phyloP scores from a whole-genome alignment of 2,888 invertebrate genomes.

The Aleiodes testaceus region DNA sequence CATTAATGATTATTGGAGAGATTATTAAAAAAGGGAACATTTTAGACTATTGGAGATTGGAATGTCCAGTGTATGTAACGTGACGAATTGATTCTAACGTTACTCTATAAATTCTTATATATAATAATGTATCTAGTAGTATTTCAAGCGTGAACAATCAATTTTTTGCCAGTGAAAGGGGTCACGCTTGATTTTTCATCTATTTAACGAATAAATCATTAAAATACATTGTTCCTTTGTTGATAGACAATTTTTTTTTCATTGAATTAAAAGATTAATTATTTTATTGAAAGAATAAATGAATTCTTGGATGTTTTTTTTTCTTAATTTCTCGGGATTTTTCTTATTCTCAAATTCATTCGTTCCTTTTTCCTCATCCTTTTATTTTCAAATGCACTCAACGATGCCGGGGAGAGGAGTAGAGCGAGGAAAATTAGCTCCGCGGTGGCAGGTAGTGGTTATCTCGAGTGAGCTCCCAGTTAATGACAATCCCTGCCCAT shows the following conservation, averaged over 20 bases:
- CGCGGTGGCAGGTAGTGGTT: constrained; percentile 72
- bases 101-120: not conserved
- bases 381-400: constrained; percentile 43
- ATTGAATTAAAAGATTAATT: too few relatives aligned
- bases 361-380: not conserved
- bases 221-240: not conserved
- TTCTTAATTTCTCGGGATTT: constrained; percentile 17
- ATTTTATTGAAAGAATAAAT: constrained; percentile 68
- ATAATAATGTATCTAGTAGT: not conserved
- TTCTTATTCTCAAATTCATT: constrained; percentile 10
- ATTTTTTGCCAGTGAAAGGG: constrained; percentile 1
- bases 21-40: too few relatives aligned
- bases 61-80: too few relatives aligned
- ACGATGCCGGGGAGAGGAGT: constrained; percentile 43
- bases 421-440: constrained; percentile 69
- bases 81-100: not conserved
- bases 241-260: not conserved
- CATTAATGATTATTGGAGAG: not conserved
- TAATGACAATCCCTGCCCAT: constrained; percentile 70
- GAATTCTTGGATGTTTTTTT: constrained; percentile 54
- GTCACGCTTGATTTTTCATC: constrained; percentile 14
- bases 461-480: constrained; percentile 71
- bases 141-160: constrained; percentile 22
- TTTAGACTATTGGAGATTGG: too few relatives aligned
- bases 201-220: not conserved